These are phyloP conservation scores for Himalopsyche kuldschensis DNA, from an alignment of 2,888 invertebrate genomes.

Conservation along the genomic window DNA sequence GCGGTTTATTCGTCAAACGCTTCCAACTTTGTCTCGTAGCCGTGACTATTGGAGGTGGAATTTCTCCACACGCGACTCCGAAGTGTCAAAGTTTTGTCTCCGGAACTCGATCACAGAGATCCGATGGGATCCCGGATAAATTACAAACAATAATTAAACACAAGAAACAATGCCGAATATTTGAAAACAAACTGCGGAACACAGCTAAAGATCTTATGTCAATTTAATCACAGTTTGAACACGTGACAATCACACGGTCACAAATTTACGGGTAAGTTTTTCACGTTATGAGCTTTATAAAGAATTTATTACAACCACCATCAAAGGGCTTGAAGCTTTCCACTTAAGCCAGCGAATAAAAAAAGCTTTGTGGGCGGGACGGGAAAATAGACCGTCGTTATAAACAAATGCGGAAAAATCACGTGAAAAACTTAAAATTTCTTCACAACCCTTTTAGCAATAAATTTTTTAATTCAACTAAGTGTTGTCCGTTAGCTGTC, in stretches of 20 bases:
- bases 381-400: neutral
- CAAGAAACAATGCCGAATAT: conserved; percentile 6
- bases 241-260: neutral
- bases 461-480: neutral
- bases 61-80: conserved; percentile 3
- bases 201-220: neutral
- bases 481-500: neutral
- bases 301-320: neutral
- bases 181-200: neutral
- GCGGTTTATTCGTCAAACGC: conserved; percentile 18
- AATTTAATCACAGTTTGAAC: neutral
- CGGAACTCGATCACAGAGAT: neutral
- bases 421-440: neutral
- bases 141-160: conserved; percentile 3
- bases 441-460: neutral
- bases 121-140: neutral
- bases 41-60: conserved; percentile 9
- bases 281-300: neutral
- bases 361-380: neutral
- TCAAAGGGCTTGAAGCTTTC: neutral
- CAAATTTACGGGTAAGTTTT: neutral
- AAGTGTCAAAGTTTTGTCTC: conserved; percentile 22
- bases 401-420: neutral
- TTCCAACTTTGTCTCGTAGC: conserved; percentile 16
- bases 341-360: neutral